Conservation (phyloP, 2,797 vertebrate species). For the Darevskia nairensis region DNA sequence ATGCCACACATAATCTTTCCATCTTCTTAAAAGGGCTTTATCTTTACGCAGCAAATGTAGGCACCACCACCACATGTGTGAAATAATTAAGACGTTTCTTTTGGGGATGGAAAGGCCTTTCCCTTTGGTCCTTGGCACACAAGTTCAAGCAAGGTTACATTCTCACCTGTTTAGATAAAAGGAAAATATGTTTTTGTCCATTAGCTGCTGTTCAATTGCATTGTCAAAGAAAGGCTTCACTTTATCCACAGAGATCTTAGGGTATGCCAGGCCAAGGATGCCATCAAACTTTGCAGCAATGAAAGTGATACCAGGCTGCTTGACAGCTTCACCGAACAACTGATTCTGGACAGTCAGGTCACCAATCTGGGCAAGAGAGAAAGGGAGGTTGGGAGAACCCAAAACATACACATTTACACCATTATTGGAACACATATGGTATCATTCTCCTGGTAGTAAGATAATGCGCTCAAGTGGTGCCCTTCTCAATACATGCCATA, state of each 20-base stretch:
- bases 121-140: not conserved
- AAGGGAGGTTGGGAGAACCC: not conserved
- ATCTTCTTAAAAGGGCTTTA: not conserved
- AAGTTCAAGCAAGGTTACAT: not conserved
- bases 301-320: conserved; percentile 92
- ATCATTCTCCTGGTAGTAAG: not conserved
- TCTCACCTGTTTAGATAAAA: conserved; percentile 89
- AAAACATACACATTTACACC: conserved; percentile 17
- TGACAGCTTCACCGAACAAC: conserved; percentile 91
- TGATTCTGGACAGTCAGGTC: conserved; percentile 82
- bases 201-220: conserved; percentile 89
- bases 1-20: not conserved
- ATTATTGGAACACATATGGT: not conserved
- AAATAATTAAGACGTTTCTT: not conserved
- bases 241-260: conserved; percentile 83
- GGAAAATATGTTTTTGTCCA: conserved; percentile 91
- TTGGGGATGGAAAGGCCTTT: not conserved
- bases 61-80: not conserved
- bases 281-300: conserved; percentile 95
- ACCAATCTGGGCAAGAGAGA: conserved; percentile 66
- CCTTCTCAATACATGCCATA: not conserved
- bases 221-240: conserved; percentile 92
- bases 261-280: conserved; percentile 94
- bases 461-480: not conserved
- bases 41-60: not conserved